Evolutionary conservation across 2,888 invertebrate species (phyloP).

Genomic region (Adelphocoris suturalis): DNA sequence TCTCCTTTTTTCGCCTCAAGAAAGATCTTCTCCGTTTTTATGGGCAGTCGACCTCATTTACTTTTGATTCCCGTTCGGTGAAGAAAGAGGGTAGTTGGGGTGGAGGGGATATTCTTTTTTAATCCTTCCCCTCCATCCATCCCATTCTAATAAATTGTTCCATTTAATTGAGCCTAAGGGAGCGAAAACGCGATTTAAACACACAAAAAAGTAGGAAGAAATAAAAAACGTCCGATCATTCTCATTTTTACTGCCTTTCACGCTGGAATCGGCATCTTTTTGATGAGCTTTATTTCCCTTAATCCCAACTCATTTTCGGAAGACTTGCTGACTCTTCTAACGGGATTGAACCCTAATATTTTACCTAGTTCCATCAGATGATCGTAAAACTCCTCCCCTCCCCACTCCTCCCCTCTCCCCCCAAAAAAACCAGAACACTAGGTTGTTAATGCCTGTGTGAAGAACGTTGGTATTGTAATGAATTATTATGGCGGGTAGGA

Average conservation of each 20-base stretch:
- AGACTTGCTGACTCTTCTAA: neutral
- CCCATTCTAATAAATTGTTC: conserved; percentile 48
- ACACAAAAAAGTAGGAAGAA: neutral
- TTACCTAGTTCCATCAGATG: too few relatives aligned
- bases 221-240: conserved; percentile 20
- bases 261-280: neutral
- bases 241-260: neutral
- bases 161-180: conserved; percentile 51
- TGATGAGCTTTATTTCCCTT: neutral
- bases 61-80: conserved; percentile 36
- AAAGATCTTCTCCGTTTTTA: conserved; percentile 58
- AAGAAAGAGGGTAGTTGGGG: neutral
- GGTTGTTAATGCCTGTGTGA: too few relatives aligned
- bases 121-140: conserved; percentile 24
- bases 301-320: neutral
- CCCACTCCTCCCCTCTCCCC: too few relatives aligned
- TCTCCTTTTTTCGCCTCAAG: neutral
- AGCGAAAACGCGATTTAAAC: neutral
- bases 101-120: conserved; percentile 55
- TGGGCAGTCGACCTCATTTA: conserved; percentile 66
- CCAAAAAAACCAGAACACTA: too few relatives aligned
- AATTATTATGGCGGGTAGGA: too few relatives aligned
- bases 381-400: too few relatives aligned
- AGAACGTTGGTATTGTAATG: too few relatives aligned
- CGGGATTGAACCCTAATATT: neutral